Percentiles rank a stretch among this genome's conserved stretches.
Evolutionary conservation across 2,888 invertebrate genomes (phyloP).

Genomic region (Cyclophora punctaria): DNA sequence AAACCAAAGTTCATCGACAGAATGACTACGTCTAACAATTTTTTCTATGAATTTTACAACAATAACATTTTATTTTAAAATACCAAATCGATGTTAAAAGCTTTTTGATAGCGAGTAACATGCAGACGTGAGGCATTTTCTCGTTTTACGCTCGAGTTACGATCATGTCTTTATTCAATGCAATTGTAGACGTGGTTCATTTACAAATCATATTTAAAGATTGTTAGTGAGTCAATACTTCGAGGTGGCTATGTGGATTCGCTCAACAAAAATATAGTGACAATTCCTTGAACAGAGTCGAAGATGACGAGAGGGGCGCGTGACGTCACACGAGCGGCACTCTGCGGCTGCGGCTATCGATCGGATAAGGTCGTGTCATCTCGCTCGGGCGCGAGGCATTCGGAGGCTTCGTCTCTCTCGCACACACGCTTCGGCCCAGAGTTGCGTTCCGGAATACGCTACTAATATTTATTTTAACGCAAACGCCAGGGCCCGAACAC

Average conservation of each 20-base stretch:
- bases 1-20: constrained; percentile 22
- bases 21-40: no score
- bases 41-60: neutral
- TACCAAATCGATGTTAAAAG: constrained; percentile 14
- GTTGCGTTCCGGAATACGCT: constrained; percentile 68
- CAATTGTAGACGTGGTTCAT: constrained; percentile 6
- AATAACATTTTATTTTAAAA: constrained; percentile 10
- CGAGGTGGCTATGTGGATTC: no score
- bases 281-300: constrained; percentile 66
- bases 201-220: constrained; percentile 1
- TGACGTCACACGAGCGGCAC: constrained; percentile 70
- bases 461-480: constrained; percentile 75
- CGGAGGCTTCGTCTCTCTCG: constrained; percentile 36
- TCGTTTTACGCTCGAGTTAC: constrained; percentile 8
- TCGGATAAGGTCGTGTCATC: constrained; percentile 58
- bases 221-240: neutral
- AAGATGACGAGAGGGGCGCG: constrained; percentile 71
- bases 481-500: constrained; percentile 58
- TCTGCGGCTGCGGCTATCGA: constrained; percentile 76
- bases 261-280: constrained; percentile 52
- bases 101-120: constrained; percentile 11
- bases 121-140: constrained; percentile 7
- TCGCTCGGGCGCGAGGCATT: constrained; percentile 39
- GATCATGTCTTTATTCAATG: constrained; percentile 9
- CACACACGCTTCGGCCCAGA: constrained; percentile 46